Conservation (phyloP, 2,113 vertebrate species). For the Bubalus kerabau region DNA sequence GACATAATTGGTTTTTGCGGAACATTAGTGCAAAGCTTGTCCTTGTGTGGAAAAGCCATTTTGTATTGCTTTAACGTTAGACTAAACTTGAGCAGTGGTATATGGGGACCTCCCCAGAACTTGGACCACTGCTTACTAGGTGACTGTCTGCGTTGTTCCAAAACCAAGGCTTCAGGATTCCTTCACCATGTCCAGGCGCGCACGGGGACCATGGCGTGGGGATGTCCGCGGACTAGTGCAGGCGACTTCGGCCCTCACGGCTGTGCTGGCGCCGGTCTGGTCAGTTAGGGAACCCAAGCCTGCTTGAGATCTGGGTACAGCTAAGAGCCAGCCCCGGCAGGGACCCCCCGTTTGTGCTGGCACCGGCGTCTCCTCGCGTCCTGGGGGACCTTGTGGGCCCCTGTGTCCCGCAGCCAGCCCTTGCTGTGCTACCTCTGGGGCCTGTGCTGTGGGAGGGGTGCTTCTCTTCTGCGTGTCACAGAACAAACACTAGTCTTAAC, state of each 20-base stretch:
- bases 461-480: background rate
- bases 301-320: background rate
- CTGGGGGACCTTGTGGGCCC: background rate
- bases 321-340: background rate
- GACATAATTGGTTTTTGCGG: background rate
- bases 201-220: accelerated
- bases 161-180: background rate
- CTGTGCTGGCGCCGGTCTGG: background rate
- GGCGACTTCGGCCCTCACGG: background rate
- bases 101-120: background rate
- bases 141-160: background rate
- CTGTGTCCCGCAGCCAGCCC: background rate
- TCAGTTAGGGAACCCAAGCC: background rate
- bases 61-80: background rate
- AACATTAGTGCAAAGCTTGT: background rate
- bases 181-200: accelerated
- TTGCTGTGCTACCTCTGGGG: background rate
- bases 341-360: background rate
- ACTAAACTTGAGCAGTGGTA: background rate
- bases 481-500: background rate
- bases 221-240: background rate
- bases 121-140: background rate
- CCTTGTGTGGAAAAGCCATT: slow-evolving; percentile 11
- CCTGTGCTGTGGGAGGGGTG: background rate
- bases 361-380: background rate